These are phyloP conservation scores for Platerodrilus igneus DNA, from an alignment of 2,888 invertebrate species.

Conservation along the genomic window DNA sequence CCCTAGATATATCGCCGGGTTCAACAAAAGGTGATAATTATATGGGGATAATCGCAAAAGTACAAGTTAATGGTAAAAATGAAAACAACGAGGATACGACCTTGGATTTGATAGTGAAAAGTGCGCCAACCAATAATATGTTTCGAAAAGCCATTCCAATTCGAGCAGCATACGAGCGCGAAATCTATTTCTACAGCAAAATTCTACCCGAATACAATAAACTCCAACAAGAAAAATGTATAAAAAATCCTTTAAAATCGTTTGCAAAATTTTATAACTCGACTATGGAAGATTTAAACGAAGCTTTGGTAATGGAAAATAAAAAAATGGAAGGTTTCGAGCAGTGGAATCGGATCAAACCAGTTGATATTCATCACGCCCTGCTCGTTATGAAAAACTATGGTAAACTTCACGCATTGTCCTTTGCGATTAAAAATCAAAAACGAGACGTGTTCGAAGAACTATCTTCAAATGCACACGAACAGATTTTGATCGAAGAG, in stretches of 20 bases:
- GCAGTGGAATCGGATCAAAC: slow-evolving; percentile 18
- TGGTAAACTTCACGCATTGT: slow-evolving; percentile 34
- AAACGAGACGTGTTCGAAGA: slow-evolving; percentile 25
- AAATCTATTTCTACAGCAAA: slow-evolving; percentile 33
- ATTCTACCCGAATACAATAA: slow-evolving; percentile 30
- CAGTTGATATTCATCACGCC: slow-evolving; percentile 31
- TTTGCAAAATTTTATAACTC: slow-evolving; percentile 23
- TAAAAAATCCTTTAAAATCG: slow-evolving; percentile 22
- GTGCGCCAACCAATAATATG: slow-evolving; percentile 26
- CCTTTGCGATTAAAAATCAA: slow-evolving; percentile 30
- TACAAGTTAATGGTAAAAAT: slow-evolving; percentile 16
- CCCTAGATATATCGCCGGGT: slow-evolving; percentile 2
- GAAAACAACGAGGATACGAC: slow-evolving; percentile 13
- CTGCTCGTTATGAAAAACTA: slow-evolving; percentile 30
- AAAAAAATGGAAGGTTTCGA: slow-evolving; percentile 27
- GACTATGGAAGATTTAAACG: slow-evolving; percentile 23
- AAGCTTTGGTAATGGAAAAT: slow-evolving; percentile 31
- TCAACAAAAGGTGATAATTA: slow-evolving; percentile 32
- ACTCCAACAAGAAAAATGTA: slow-evolving; percentile 28
- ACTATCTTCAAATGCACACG: slow-evolving; percentile 17
- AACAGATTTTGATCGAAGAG: slow-evolving; percentile 18
- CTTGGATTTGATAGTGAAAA: slow-evolving; percentile 34
- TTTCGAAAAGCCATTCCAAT: slow-evolving; percentile 28
- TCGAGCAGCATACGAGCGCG: slow-evolving; percentile 28
- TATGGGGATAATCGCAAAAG: slow-evolving; percentile 31